A percentile compares a stretch with the other conserved stretches of the same genome.
Conservation (phyloP, 2,113 vertebrate species). For the Tautogolabrus adspersus region DNA sequence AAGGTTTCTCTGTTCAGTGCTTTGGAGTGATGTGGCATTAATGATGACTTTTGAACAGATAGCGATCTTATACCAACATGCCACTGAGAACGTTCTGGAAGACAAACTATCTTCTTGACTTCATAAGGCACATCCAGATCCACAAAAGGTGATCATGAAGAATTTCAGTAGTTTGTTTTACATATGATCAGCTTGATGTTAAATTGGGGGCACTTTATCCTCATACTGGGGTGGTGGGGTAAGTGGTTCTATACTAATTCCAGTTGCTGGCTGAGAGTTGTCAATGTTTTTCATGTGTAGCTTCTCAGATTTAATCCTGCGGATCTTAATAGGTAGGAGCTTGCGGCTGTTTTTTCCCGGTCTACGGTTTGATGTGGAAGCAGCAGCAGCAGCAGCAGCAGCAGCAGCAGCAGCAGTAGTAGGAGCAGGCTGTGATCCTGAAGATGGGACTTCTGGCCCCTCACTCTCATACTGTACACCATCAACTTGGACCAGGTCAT, state of each 20-base stretch:
- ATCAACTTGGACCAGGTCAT: conserved; percentile 87
- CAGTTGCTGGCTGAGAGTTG: conserved; percentile 61
- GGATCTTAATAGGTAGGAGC: conserved; percentile 90
- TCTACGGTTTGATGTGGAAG: conserved; percentile 55
- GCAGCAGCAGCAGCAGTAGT: accelerated
- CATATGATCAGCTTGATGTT: conserved; percentile 15
- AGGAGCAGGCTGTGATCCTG: conserved; percentile 22
- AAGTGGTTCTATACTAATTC: conserved; percentile 90
- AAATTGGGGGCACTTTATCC: conserved; percentile 81
- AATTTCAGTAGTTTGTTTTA: conserved; percentile 22
- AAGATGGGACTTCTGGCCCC: conserved; percentile 13
- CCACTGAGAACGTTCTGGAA: conserved; percentile 6
- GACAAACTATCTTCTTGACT: conserved; percentile 4
- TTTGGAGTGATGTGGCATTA: conserved; percentile 20
- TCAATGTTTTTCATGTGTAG: conserved; percentile 87
- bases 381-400: accelerated
- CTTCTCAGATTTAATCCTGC: conserved; percentile 95
- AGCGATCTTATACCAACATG: conserved; percentile 21
- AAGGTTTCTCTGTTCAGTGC: background rate
- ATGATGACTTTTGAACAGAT: conserved; percentile 10
- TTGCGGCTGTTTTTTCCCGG: conserved; percentile 82
- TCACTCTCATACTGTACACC: conserved; percentile 64
- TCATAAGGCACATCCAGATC: conserved; percentile 23
- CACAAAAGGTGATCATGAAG: conserved; percentile 5
- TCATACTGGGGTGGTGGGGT: conserved; percentile 95